Conservation (phyloP, 2,797 vertebrate genomes). For the Selene dorsalis region DNA sequence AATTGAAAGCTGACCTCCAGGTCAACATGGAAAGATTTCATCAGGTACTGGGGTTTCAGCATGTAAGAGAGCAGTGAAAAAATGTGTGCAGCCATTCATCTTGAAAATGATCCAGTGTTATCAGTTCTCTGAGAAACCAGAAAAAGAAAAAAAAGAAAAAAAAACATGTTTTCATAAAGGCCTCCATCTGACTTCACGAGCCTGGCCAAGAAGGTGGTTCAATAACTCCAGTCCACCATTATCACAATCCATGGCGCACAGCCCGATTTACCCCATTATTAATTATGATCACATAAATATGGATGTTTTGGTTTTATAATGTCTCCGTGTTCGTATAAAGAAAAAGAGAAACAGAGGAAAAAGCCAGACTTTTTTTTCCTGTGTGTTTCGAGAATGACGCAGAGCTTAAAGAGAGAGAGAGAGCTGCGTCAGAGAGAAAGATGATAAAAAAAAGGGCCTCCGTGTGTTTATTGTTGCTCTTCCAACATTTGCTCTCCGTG, state of each 20-base stretch:
- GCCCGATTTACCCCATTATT: neutral
- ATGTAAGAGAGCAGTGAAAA: slow-evolving; percentile 54
- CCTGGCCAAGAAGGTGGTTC: slow-evolving; percentile 13
- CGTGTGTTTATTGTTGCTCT: slow-evolving; percentile 46
- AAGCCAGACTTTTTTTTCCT: neutral
- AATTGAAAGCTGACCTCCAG: slow-evolving; percentile 82
- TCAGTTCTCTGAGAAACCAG: slow-evolving; percentile 50
- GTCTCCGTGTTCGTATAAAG: neutral
- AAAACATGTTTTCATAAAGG: slow-evolving; percentile 50
- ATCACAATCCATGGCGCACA: slow-evolving; percentile 5
- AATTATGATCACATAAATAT: neutral
- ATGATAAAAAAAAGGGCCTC: slow-evolving; percentile 20
- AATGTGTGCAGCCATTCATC: slow-evolving; percentile 72
- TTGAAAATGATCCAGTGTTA: slow-evolving; percentile 75
- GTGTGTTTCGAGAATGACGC: slow-evolving; percentile 2
- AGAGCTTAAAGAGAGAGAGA: slow-evolving; percentile 6
- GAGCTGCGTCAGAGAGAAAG: neutral
- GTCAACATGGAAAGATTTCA: slow-evolving; percentile 80
- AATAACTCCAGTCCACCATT: neutral
- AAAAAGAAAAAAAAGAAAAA: too few species aligned
- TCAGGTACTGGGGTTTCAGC: slow-evolving; percentile 69
- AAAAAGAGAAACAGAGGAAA: neutral
- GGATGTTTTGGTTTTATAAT: slow-evolving; percentile 4
- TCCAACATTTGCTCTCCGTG: slow-evolving; percentile 60
- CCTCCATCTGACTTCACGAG: slow-evolving; percentile 3